Evolutionary conservation across 2,113 vertebrate genomes (phyloP), one percentile per base, ranked within the genome.

Genomic region (Panthera leo): DNA sequence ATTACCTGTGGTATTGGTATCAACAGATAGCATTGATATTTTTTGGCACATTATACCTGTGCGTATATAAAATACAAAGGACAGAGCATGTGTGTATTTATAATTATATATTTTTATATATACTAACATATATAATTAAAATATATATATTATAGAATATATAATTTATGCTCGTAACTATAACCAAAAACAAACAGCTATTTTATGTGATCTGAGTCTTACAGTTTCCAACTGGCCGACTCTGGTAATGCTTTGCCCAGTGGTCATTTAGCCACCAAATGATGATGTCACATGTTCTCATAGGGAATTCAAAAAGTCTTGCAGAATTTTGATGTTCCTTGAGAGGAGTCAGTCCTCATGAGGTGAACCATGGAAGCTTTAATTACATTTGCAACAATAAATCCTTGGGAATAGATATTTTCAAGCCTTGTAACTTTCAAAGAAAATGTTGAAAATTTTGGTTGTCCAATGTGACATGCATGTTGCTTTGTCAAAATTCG

Each of bases 391-490:
- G 6, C 11, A 73, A 48, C 3, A 36, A 14, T 48, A 92, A 55
- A 63, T 67, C 12, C 12, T 53, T 87, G 6, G 25, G 19, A 86
- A 23, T 14, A 31, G 53, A 1, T 16, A 68, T 70, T 91, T 94
- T 31, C 29, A 83, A 55, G 29, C 4, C 58, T 67, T 93, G 3
- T 67, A 67, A 15, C 25, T 36, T n/a, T 36, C 5, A 45, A 82
- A 48, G 23, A n/a, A 82, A 55, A n/a, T 55, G n/a, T 58, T 55
- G 31, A 90, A 90, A 65, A 55, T 76, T 13, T 65, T 45, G 45
- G 31, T 6, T 73, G 13, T 15, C 4, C 8, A 14, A 23, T 2
- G 7, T 58, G n/a, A 4, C 23, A 14, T 9, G 5, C 12, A 4
- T 91, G 36, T 48, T 65, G 31, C 11, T 14, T 65, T 92, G 21